These are phyloP conservation scores for Actenoides hombroni DNA, from an alignment of 2,113 vertebrate genomes.

Conservation along the genomic window DNA sequence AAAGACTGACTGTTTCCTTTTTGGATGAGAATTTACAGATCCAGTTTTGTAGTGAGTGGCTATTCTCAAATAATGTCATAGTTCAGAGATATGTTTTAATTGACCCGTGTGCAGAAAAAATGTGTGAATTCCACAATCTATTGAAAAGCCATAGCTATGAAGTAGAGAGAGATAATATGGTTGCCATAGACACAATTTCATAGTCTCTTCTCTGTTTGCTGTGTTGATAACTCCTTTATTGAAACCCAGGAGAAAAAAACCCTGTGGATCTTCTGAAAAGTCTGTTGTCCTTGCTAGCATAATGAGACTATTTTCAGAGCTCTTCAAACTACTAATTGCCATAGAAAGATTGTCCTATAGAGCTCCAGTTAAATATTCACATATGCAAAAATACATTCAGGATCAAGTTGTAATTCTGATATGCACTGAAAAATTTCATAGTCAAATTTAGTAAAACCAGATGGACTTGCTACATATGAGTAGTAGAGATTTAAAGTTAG, in stretches of 20 bases:
- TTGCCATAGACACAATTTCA: constrained; percentile 54
- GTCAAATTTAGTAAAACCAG: constrained; percentile 35
- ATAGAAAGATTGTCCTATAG: not conserved
- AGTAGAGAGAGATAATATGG: not conserved
- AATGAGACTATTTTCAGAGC: not conserved
- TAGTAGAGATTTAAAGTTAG: constrained; percentile 10
- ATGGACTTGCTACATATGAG: not conserved
- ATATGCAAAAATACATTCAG: not conserved
- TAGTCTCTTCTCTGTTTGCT: constrained; percentile 8
- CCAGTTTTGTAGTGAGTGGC: not conserved
- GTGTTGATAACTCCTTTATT: not conserved
- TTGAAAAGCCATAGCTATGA: not conserved
- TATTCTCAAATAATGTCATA: not conserved
- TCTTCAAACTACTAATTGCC: not conserved
- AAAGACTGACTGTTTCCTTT: not conserved
- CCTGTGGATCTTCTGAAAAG: not conserved
- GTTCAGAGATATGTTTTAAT: constrained; percentile 8
- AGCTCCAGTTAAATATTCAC: constrained; percentile 20
- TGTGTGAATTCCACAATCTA: not conserved
- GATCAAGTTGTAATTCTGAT: constrained; percentile 1
- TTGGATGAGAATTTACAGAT: not conserved
- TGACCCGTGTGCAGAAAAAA: not conserved
- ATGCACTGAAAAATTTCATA: not conserved
- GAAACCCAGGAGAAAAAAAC: not conserved
- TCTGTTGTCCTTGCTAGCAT: not conserved